Evolutionary conservation across 2,797 vertebrate genomes (phyloP).

Genomic region (Gymnocypris eckloni): DNA sequence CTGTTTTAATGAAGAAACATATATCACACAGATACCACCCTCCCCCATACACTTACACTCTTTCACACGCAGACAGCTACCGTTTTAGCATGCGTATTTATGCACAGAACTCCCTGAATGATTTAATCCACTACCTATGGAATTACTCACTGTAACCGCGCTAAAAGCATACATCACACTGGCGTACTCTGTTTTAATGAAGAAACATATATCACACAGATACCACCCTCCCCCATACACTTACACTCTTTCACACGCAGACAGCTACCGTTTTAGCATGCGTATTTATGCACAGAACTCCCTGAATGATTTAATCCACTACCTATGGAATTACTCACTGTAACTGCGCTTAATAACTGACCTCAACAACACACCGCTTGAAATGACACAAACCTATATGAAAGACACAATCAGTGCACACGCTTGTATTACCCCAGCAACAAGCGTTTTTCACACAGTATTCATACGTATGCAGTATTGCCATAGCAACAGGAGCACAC

Average conservation of each 20-base stretch:
- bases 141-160: constrained; percentile 3
- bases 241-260: neutral
- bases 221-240: neutral
- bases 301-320: neutral
- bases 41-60: neutral
- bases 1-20: constrained; percentile 43
- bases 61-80: neutral
- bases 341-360: constrained; percentile 11
- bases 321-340: neutral
- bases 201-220: too few relatives aligned
- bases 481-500: constrained; percentile 59
- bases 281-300: constrained; percentile 1
- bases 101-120: neutral
- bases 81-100: neutral
- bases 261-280: neutral
- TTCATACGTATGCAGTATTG: constrained; percentile 56
- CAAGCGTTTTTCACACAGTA: constrained; percentile 58
- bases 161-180: constrained; percentile 17
- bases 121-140: neutral
- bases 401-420: constrained; percentile 25
- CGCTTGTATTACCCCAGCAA: constrained; percentile 59
- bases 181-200: too few relatives aligned
- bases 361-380: neutral
- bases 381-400: constrained; percentile 1
- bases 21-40: constrained; percentile 16